Evolutionary conservation across 1,140 invertebrate species (phyloP).

Genomic region (Brachionus manjavacas): DNA sequence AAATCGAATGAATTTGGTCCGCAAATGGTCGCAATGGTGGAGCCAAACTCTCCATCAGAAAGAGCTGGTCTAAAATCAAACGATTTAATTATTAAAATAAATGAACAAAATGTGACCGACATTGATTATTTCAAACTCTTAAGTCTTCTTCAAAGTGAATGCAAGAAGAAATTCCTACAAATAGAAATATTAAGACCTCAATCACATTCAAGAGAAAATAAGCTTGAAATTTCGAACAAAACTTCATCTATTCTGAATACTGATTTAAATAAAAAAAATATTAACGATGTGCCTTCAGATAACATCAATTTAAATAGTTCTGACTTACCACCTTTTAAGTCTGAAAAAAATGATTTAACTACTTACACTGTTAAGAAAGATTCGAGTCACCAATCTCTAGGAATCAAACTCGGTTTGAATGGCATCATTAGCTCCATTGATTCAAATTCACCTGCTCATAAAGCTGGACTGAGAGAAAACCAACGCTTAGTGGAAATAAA

Average conservation of each 20-base stretch:
- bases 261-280: no score
- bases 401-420: background rate
- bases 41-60: constrained; percentile 18
- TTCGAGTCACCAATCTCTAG: background rate
- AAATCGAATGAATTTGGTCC: background rate
- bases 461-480: background rate
- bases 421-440: background rate
- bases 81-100: background rate
- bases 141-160: background rate
- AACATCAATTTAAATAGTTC: no score
- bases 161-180: background rate
- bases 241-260: no score
- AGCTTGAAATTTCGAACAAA: no score
- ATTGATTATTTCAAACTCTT: background rate
- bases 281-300: no score
- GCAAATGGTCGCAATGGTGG: background rate
- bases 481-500: constrained; percentile 20
- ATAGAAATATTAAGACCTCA: background rate
- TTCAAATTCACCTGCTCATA: background rate
- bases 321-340: no score
- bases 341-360: no score
- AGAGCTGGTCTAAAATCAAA: background rate
- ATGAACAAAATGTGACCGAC: background rate
- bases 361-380: background rate
- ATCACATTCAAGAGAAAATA: no score